Base-by-base conservation (phyloP, 1,140 invertebrate genomes). In the Paracyclopina nana region DNA sequence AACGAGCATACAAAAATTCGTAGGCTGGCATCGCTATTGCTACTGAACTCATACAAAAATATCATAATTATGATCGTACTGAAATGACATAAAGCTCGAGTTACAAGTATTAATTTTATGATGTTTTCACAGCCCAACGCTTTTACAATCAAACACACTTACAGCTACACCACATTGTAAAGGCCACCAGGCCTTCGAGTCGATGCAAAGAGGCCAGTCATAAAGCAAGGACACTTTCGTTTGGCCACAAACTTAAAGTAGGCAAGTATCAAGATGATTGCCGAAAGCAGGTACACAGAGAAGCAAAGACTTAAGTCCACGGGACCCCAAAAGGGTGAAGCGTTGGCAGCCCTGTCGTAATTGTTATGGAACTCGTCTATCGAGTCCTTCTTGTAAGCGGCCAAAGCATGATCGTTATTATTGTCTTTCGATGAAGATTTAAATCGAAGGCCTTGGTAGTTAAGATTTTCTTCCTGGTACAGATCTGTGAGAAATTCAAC, bases 281-380 rank as follows among this genome's bases (percentile, higher is more conserved):
- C 72, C 52, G 76, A 81, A 27, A 70, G 63, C 26, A 77, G 59
- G 59, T 83, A 84, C 18, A 83, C 63, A 20, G 81, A 59, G 54
- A 81, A 72, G 62, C 78, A 82, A 58, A 82, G 72, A 54, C 76
- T 75, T 56, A 82, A 71, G 62, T 83, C 80, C 55, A 77, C 54
- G 22, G 52, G 57, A 52, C 57, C 66, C 46, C 69, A 61, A 26
- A 56, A 55, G 50, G 52, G 26, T 2, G 50, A 27, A 31, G 48
- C 42, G 1, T 43, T 26, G 12, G 44, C 20, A 29, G 43, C 44
- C 11, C 42, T n/a, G n/a, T 45, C 49, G 25, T 51, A 29, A 14
- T 28, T 28, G 12, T 40, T 11, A 12, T 11, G 29, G n/a, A n/a
- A 38, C 12, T 25, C 25, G 42, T 55, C 45, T 9, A 46, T 24